Percentiles rank a stretch among this genome's conserved stretches.
phyloP scores from a whole-genome alignment of 2,113 vertebrate genomes.

The Scophthalmus maximus region DNA sequence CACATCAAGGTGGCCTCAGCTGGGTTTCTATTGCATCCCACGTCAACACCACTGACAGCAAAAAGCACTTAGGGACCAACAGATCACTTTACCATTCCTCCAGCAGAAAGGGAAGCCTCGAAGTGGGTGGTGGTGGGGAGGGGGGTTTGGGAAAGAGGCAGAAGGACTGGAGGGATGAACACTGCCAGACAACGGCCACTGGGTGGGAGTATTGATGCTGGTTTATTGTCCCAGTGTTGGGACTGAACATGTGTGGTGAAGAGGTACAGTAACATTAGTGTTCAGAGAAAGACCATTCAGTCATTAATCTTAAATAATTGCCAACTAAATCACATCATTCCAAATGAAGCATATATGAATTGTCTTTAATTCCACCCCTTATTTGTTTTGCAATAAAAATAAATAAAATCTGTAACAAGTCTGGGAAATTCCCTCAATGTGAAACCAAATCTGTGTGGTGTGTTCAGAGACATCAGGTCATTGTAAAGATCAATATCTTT shows the following conservation, averaged over 20 bases:
- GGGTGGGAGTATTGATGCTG: conserved; percentile 84
- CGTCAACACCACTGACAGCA: conserved; percentile 79
- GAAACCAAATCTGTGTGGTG: neutral
- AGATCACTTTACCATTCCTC: conserved; percentile 82
- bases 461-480: conserved; percentile 20
- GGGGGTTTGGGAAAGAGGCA: conserved; percentile 44
- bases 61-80: conserved; percentile 78
- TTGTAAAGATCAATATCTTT: conserved; percentile 23
- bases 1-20: conserved; percentile 65
- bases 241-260: neutral
- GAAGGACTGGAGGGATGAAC: conserved; percentile 4
- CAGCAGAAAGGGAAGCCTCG: conserved; percentile 62
- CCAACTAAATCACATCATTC: neutral
- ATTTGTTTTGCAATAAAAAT: neutral
- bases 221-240: conserved; percentile 38
- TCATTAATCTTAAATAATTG: conserved; percentile 11
- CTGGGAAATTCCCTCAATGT: neutral
- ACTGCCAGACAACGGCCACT: conserved; percentile 59
- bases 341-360: neutral
- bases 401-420: neutral
- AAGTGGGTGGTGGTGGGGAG: conserved; percentile 47
- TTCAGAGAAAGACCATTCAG: neutral
- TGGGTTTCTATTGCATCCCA: conserved; percentile 76
- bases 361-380: neutral
- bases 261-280: neutral